Percentiles rank a stretch among this genome's conserved stretches.
These are phyloP conservation scores for Plebejus anna DNA, from an alignment of 2,888 invertebrate genomes.

Conservation along the genomic window DNA sequence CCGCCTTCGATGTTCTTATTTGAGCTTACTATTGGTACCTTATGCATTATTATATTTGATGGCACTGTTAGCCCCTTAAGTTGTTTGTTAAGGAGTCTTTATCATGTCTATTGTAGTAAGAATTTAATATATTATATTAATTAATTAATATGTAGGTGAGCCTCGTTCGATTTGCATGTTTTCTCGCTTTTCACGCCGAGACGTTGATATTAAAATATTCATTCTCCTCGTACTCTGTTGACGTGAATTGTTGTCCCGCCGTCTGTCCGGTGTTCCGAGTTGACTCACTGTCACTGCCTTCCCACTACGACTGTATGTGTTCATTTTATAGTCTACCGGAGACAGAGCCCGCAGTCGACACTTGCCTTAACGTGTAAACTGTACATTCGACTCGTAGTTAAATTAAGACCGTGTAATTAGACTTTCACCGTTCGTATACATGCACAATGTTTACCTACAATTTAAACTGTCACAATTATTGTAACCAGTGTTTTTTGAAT, in stretches of 20 bases:
- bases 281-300: slow-evolving; percentile 71
- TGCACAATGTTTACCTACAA: slow-evolving; percentile 62
- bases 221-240: slow-evolving; percentile 58
- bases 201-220: slow-evolving; percentile 55
- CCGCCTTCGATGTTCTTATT: slow-evolving; percentile 55
- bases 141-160: slow-evolving; percentile 66
- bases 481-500: slow-evolving; percentile 33
- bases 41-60: slow-evolving; percentile 69
- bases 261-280: slow-evolving; percentile 29
- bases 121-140: slow-evolving; percentile 73
- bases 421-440: slow-evolving; percentile 30
- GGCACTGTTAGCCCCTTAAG: slow-evolving; percentile 77
- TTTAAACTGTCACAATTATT: slow-evolving; percentile 46
- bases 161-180: slow-evolving; percentile 71
- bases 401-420: slow-evolving; percentile 31
- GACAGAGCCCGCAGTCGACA: slow-evolving; percentile 42
- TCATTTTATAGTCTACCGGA: slow-evolving; percentile 55
- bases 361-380: slow-evolving; percentile 57
- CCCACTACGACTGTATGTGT: slow-evolving; percentile 56
- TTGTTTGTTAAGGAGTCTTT: slow-evolving; percentile 77
- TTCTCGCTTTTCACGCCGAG: slow-evolving; percentile 64
- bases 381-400: slow-evolving; percentile 33
- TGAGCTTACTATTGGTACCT: slow-evolving; percentile 72
- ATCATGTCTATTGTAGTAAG: slow-evolving; percentile 78
- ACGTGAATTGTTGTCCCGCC: slow-evolving; percentile 49